Evolutionary conservation across 1,140 invertebrate species (phyloP), one percentile per base, ranked within the genome.

Genomic region (Calycopis cecrops): DNA sequence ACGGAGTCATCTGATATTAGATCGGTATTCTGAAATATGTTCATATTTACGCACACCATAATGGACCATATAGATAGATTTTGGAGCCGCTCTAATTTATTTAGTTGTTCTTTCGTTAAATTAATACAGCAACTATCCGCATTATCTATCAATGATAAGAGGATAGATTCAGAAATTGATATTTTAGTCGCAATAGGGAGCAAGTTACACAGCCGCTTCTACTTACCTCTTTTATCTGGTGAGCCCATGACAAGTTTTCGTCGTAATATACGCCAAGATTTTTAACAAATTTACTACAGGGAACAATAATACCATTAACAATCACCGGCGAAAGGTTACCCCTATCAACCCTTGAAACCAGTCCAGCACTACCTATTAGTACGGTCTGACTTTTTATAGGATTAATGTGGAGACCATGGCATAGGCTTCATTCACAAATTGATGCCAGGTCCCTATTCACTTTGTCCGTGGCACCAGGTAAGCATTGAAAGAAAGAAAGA

Each of bases 321-420:
- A 16, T 14, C n/a, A 42, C 38, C 16, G 0, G n/a, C 38, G 38
- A 4, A 42, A 42, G 38, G 16, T 42, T 42, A 42, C n/a, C 38
- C n/a, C n/a, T 14, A 11, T 16, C 16, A 8, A 42, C n/a, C 7
- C 38, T 11, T 42, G 38, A 42, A 11, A 42, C n/a, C 38, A 42
- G 16, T 16, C 38, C 38, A 14, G n/a, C 9, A 42, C 38, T 42
- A 14, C 38, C 38, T n/a, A 42, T n/a, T n/a, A 42, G n/a, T 42
- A 42, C n/a, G n/a, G 38, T 42, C n/a, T 42, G 38, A 16, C 9
- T 10, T 42, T 42, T 11, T n/a, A n/a, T n/a, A n/a, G 9, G 38
- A 11, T 42, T 42, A 42, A 42, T 42, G n/a, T 42, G 38, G n/a
- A 42, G 38, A 42, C 38, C 38, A 42, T 42, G 38, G 38, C 38